A percentile compares a stretch with the other conserved stretches of the same genome.
phyloP scores from a whole-genome alignment of 2,113 vertebrate species.

The Excalfactoria chinensis region DNA sequence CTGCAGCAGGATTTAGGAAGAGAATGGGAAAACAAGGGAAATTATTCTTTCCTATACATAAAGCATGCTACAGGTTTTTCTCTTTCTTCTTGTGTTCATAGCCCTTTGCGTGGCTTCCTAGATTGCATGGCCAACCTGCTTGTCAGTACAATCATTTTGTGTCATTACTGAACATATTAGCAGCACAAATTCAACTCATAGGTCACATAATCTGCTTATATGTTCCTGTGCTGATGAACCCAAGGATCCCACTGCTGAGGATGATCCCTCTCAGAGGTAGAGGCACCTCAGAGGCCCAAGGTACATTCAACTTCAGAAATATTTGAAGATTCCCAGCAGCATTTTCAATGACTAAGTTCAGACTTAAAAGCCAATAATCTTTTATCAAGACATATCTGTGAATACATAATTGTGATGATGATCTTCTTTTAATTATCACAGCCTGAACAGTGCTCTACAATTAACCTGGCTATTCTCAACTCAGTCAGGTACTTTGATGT shows the following conservation, averaged over 20 bases:
- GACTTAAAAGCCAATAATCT: constrained; percentile 4
- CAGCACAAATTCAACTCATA: background rate
- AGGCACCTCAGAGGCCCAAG: background rate
- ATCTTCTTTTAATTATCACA: constrained; percentile 45
- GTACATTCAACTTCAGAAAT: background rate
- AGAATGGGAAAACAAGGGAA: background rate
- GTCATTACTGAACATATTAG: background rate
- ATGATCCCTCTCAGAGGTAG: background rate
- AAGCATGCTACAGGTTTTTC: background rate
- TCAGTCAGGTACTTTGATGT: background rate
- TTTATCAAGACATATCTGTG: background rate
- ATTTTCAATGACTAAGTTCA: constrained; percentile 31
- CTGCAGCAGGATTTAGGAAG: background rate
- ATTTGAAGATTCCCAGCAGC: background rate
- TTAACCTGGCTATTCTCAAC: background rate
- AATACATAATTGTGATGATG: constrained; percentile 42
- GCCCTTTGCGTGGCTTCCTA: background rate
- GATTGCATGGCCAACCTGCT: background rate
- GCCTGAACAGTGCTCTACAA: background rate
- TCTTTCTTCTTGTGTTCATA: background rate
- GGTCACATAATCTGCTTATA: background rate
- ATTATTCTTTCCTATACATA: background rate
- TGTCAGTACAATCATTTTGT: background rate
- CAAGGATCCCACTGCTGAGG: background rate
- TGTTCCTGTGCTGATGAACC: background rate